Evolutionary conservation across 2,888 invertebrate genomes (phyloP), one percentile per base, ranked within the genome.

Genomic region (Drosophila borealis): DNA sequence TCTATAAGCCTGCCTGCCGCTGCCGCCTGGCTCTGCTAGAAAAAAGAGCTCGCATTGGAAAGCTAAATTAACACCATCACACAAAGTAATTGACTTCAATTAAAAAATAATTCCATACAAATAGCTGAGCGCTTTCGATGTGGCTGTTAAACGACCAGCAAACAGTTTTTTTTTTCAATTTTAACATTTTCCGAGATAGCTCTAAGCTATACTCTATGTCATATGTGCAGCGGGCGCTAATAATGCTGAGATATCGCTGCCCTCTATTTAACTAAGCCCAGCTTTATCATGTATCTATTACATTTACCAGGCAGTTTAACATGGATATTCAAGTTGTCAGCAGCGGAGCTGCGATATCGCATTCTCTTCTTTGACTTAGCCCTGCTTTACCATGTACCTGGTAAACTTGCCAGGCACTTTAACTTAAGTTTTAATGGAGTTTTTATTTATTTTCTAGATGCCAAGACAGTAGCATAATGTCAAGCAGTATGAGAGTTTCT

Each of bases 71-170:
- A 90, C 87, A 87, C 88, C 90, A 90, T 81, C 85, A 79, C 79
- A 90, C 90, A 89, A 90, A 89, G 61, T 89, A 89, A 89, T 89
- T 89, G 90, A 90, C 89, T 89, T 89, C 90, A 88, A 88, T 88
- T 88, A 88, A 90, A 89, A 81, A 72, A 82, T 82, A 81, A 88
- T 89, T 82, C 70, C 63, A 71, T 63, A 54, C 63, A 78, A 44
- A 80, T 71, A 66, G 70, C 44, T 45, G 21, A 39, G 48, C 50
- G 75, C 39, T 54, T 68, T 37, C 56, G 63, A 29, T 59, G 67
- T 46, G 67, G 41, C 60, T 59, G 37, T 70, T 63, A 54, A 69
- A 57, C 57, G 60, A 42, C 33, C 48, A 67, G 45, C 46, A 56
- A 36, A 46, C 13, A n/a, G 55, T 51, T 33, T 57, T 51, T 33